Evolutionary conservation across 2,113 vertebrate genomes (phyloP).

Genomic region (Atherinomorus stipes): DNA sequence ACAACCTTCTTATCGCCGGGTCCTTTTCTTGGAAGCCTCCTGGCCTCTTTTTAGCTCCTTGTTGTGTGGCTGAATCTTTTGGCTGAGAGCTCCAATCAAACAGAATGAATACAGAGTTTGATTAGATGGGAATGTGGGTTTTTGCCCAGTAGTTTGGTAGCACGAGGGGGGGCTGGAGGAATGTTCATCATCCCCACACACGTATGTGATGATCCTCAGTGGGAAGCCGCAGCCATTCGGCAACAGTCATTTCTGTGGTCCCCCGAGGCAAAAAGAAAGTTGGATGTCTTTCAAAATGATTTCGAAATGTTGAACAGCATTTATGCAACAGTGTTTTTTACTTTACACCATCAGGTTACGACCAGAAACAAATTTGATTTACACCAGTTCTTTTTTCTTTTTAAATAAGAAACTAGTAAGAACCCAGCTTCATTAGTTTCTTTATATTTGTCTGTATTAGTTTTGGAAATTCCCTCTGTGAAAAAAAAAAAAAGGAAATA

Average conservation of each 20-base stretch:
- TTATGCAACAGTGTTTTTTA: conserved; percentile 19
- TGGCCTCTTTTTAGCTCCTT: background rate
- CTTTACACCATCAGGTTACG: conserved; percentile 14
- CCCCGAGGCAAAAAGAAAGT: conserved; percentile 18
- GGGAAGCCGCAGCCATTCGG: conserved; percentile 50
- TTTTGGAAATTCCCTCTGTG: conserved; percentile 41
- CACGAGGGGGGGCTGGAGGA: conserved; percentile 31
- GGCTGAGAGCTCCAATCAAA: conserved; percentile 27
- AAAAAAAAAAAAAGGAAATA: conserved; percentile 22
- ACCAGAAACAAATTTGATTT: conserved; percentile 19
- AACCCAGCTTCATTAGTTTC: conserved; percentile 4
- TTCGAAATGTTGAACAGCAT: conserved; percentile 2
- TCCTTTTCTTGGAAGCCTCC: conserved; percentile 4
- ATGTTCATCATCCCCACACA: conserved; percentile 25
- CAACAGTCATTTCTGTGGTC: conserved; percentile 48
- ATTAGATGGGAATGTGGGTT: conserved; percentile 34
- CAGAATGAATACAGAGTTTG: conserved; percentile 22
- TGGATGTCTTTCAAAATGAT: conserved; percentile 39
- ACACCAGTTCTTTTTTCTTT: conserved; percentile 12
- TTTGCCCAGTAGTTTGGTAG: conserved; percentile 42
- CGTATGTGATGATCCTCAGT: conserved; percentile 38
- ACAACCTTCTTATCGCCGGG: background rate
- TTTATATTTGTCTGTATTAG: background rate
- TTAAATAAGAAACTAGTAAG: conserved; percentile 7
- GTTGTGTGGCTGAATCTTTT: conserved; percentile 7